Conservation (phyloP, 2,113 vertebrate species). For the Lethenteron reissneri region DNA sequence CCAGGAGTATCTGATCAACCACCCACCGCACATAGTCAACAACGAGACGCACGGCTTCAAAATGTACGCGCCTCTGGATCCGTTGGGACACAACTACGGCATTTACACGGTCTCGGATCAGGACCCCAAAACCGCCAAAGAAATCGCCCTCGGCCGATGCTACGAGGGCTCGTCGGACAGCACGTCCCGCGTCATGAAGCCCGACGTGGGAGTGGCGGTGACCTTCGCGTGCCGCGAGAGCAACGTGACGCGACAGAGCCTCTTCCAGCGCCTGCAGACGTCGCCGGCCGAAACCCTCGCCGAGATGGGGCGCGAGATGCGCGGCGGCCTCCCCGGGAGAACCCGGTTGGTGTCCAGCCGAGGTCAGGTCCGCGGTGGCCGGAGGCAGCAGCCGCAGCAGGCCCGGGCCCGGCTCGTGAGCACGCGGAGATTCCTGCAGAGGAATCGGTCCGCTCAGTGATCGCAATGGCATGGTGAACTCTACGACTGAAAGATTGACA, state of each 20-base stretch:
- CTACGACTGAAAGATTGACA: no score
- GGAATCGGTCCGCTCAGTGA: no score
- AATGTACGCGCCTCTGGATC: constrained; percentile 82
- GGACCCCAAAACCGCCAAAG: constrained; percentile 69
- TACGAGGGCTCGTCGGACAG: constrained; percentile 79
- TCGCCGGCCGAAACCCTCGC: constrained; percentile 19
- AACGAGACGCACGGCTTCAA: constrained; percentile 82
- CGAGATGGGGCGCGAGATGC: constrained; percentile 14
- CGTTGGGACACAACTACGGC: constrained; percentile 82
- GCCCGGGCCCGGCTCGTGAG: no score
- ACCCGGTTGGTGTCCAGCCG: no score
- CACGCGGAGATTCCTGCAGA: no score
- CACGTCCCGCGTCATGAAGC: constrained; percentile 71
- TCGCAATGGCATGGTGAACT: no score
- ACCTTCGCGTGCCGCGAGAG: constrained; percentile 56
- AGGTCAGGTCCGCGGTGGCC: no score
- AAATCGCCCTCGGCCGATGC: constrained; percentile 76
- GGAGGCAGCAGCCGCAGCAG: no score
- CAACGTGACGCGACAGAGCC: constrained; percentile 34
- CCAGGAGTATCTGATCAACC: constrained; percentile 84
- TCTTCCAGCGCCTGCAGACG: constrained; percentile 48
- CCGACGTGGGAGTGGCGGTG: constrained; percentile 45
- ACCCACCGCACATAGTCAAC: constrained; percentile 71
- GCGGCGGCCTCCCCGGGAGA: no score
- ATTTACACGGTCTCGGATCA: constrained; percentile 95